Evolutionary conservation across 2,797 vertebrate species (phyloP).

Genomic region (Pangasius krempfi): DNA sequence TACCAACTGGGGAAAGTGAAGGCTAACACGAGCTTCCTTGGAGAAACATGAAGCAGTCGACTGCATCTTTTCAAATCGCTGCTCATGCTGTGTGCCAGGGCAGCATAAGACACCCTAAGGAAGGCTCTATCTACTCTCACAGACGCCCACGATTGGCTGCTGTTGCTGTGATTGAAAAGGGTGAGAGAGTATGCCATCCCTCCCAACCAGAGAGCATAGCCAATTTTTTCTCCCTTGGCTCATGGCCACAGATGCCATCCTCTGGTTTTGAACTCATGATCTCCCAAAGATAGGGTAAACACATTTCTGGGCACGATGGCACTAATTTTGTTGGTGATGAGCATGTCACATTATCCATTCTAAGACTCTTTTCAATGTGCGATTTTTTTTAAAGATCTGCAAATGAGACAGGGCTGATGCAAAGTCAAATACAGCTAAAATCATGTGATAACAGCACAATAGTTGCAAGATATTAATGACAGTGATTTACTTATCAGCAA

Average conservation of each 20-base stretch:
- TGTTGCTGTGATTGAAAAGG: neutral
- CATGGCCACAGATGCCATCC: neutral
- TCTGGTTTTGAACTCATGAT: neutral
- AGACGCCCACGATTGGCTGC: neutral
- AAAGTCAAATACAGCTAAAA: neutral
- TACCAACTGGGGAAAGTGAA: neutral
- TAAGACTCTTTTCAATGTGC: neutral
- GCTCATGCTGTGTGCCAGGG: neutral
- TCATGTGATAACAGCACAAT: neutral
- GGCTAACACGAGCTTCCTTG: neutral
- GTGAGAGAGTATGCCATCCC: neutral
- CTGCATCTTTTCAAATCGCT: neutral
- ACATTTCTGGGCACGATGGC: neutral
- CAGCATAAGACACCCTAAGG: neutral
- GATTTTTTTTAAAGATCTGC: neutral
- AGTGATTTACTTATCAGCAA: neutral
- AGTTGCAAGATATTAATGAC: neutral
- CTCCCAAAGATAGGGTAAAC: neutral
- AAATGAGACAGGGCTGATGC: neutral
- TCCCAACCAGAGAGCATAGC: neutral
- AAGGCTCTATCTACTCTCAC: neutral
- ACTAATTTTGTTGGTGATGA: neutral
- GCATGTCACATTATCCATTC: neutral
- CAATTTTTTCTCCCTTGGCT: neutral
- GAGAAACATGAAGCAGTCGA: neutral